Conservation (phyloP, 2,888 invertebrate species). For the Eristalinus sepulchralis region DNA sequence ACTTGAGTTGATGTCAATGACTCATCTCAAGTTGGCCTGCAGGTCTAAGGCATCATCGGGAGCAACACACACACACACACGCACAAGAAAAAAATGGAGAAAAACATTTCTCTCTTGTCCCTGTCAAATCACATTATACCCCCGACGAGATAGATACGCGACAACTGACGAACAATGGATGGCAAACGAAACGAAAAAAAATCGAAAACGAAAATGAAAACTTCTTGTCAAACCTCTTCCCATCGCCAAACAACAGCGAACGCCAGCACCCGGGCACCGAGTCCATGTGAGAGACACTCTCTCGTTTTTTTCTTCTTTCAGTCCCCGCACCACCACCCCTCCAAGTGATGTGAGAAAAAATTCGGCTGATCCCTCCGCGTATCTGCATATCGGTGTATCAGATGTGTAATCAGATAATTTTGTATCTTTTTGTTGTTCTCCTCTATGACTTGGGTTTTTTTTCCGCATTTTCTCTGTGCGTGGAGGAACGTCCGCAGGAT, state of each 20-base stretch:
- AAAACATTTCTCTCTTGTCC: background rate
- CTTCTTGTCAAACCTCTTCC: conserved; percentile 41
- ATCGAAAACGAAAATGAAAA: background rate
- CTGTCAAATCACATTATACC: conserved; percentile 43
- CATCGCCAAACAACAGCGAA: background rate
- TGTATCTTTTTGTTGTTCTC: conserved; percentile 22
- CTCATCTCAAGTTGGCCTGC: background rate
- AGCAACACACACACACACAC: background rate
- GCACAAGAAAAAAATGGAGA: background rate
- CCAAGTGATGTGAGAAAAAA: conserved; percentile 33
- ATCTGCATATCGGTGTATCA: conserved; percentile 41
- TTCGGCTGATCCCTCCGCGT: background rate
- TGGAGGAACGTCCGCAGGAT: background rate
- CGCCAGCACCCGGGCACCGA: background rate
- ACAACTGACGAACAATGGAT: background rate
- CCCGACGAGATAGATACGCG: conserved; percentile 6
- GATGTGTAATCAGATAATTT: conserved; percentile 56
- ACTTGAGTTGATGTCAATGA: background rate
- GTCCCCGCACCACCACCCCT: background rate
- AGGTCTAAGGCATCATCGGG: background rate
- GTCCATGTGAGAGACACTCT: background rate
- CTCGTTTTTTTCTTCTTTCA: conserved; percentile 2
- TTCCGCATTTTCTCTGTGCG: too few species aligned
- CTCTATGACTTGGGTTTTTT: background rate
- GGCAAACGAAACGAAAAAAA: too few species aligned